These are phyloP conservation scores for Macrobrachium rosenbergii DNA, from an alignment of 1,140 invertebrate genomes.

Conservation along the genomic window DNA sequence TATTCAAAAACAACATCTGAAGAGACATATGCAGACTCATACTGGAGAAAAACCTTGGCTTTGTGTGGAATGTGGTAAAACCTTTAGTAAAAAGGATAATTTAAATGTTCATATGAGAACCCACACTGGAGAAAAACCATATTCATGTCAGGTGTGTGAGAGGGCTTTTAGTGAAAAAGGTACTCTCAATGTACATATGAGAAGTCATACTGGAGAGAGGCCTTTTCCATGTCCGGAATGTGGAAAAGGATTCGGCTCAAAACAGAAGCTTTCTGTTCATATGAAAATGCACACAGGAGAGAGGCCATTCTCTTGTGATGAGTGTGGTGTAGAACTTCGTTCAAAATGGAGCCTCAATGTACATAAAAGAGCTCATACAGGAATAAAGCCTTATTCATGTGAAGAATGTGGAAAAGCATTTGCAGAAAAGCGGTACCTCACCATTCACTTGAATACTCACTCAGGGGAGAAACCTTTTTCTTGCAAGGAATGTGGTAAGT, in stretches of 20 bases:
- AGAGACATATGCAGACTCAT: not conserved
- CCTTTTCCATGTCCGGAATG: not conserved
- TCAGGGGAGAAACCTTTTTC: too few relatives aligned
- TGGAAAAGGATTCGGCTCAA: not conserved
- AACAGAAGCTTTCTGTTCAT: too few relatives aligned
- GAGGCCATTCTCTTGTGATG: too few relatives aligned
- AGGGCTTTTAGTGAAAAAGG: not conserved
- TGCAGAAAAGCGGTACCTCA: too few relatives aligned
- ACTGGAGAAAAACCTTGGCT: not conserved
- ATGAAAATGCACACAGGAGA: too few relatives aligned
- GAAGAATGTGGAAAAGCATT: not conserved
- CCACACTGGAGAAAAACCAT: not conserved
- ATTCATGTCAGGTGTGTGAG: not conserved
- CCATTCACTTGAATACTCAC: too few relatives aligned
- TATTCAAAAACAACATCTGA: not conserved
- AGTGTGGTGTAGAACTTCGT: not conserved
- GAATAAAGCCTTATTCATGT: not conserved
- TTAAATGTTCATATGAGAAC: not conserved
- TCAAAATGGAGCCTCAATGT: not conserved
- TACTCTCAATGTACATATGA: not conserved
- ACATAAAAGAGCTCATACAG: not conserved
- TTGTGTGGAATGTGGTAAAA: not conserved
- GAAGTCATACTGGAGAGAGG: not conserved
- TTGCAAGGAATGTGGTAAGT: too few relatives aligned
- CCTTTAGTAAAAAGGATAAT: not conserved